A percentile compares a stretch with the other conserved stretches of the same genome.
phyloP scores from a whole-genome alignment of 2,113 vertebrate species.

The Tamias sibiricus region DNA sequence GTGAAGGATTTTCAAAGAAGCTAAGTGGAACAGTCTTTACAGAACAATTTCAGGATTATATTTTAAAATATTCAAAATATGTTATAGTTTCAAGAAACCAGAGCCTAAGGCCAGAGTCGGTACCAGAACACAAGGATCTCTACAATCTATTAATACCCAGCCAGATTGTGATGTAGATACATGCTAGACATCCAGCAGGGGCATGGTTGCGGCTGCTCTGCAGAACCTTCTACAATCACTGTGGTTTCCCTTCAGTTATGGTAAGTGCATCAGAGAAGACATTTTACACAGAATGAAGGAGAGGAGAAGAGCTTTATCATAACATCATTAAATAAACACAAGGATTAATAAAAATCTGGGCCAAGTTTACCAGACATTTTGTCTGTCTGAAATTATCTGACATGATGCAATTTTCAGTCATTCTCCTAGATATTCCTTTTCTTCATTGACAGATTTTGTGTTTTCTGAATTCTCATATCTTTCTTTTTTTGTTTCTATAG shows the following conservation, averaged over 20 bases:
- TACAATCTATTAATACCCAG: too few species aligned
- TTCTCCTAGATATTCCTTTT: background rate
- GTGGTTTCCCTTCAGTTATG: background rate
- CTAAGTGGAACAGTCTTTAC: background rate
- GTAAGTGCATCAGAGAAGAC: background rate
- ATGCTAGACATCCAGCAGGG: accelerated
- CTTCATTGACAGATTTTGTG: background rate
- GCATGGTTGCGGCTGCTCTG: too few species aligned
- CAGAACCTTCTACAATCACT: background rate
- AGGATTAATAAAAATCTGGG: background rate
- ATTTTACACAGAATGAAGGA: background rate
- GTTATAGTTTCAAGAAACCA: too few species aligned
- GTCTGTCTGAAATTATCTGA: background rate
- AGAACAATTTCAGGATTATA: background rate
- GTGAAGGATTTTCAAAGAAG: background rate
- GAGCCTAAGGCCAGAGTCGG: background rate
- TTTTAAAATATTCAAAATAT: too few species aligned
- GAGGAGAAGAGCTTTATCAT: background rate
- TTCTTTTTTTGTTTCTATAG: background rate
- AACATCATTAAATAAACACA: background rate
- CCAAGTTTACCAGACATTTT: background rate
- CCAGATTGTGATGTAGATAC: background rate
- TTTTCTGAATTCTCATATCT: background rate
- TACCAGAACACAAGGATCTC: background rate
- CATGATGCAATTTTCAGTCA: background rate